Base-by-base conservation (phyloP, 2,888 invertebrate species). In the Drosophila nr. medialis region DNA sequence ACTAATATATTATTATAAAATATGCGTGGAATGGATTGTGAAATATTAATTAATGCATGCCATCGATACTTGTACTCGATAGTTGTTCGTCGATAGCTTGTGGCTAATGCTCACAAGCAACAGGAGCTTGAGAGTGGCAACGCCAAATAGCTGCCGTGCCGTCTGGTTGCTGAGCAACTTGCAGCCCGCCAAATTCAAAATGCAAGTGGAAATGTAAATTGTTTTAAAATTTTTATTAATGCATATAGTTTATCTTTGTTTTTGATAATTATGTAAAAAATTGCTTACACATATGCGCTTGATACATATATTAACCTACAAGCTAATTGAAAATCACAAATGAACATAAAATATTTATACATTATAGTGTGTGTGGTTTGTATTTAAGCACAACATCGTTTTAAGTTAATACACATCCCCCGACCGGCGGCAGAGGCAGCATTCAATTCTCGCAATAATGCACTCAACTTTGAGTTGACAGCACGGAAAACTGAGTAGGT, bases 301-400 rank as follows among this genome's bases (percentile, higher is more conserved):
- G 90, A 85, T 85, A 88, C 73, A 90, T 90, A 84, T 69, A 60
- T 90, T 90, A 80, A 80, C 81, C 81, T 85, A 85, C 81, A 67
- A 67, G 75, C 85, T 85, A 85, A 68, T 89, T 90, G 90, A 85
- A 85, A 85, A 85, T 85, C 85, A 85, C 85, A 85, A 85, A 85
- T 90, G 90, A 85, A 90, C 85, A 85, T 85, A 85, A 86, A 85
- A 90, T 90, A 87, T 90, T 90, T 85, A 90, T 89, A 85, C 89
- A 85, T 77, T 75, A 86, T 87, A 89, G 78, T 81, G 76, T 69
- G 78, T 80, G 54, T 66, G 62, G 58, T 73, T 81, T 81, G 67
- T 71, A 74, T 67, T 89, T 75, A 85, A 85, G 85, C 85, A 85
- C 90, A 89, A 78, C 62, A 86, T 81, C 58, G 64, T 89, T 84